phyloP scores from a whole-genome alignment of 2,113 vertebrate genomes.

The Anolis sagrei region DNA sequence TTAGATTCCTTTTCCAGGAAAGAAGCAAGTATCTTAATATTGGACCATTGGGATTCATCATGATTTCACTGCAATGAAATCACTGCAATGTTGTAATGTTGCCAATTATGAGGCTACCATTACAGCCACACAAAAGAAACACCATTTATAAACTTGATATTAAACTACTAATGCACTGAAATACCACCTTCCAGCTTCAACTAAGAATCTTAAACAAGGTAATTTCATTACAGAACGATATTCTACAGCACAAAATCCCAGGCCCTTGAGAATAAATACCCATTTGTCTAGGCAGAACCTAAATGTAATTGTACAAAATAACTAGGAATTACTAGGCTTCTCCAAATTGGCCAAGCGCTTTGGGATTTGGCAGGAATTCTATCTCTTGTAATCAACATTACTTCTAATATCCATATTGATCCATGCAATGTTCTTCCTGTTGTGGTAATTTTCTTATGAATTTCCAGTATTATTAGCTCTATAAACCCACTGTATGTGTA shows the following conservation, averaged over 20 bases:
- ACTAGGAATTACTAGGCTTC: background rate
- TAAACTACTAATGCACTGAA: background rate
- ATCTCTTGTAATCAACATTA: background rate
- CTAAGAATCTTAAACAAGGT: background rate
- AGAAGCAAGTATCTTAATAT: too few relatives aligned
- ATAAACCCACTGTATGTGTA: too few relatives aligned
- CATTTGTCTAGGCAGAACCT: background rate
- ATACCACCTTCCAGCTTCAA: background rate
- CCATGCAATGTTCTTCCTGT: background rate
- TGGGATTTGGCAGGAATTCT: too few relatives aligned
- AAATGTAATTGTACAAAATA: slow-evolving; percentile 2
- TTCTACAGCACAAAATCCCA: background rate
- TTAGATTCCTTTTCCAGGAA: too few relatives aligned
- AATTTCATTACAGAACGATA: background rate
- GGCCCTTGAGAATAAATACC: background rate
- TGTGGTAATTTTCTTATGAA: too few relatives aligned
- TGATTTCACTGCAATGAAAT: background rate
- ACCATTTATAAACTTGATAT: background rate
- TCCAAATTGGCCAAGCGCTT: too few relatives aligned
- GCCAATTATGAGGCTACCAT: background rate
- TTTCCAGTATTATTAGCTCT: too few relatives aligned
- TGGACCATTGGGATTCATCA: too few relatives aligned
- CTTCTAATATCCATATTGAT: background rate
- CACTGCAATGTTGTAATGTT: background rate
- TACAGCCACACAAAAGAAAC: background rate